Base-by-base conservation (phyloP, 2,113 vertebrate species). In the Ibidorhyncha struthersii region DNA sequence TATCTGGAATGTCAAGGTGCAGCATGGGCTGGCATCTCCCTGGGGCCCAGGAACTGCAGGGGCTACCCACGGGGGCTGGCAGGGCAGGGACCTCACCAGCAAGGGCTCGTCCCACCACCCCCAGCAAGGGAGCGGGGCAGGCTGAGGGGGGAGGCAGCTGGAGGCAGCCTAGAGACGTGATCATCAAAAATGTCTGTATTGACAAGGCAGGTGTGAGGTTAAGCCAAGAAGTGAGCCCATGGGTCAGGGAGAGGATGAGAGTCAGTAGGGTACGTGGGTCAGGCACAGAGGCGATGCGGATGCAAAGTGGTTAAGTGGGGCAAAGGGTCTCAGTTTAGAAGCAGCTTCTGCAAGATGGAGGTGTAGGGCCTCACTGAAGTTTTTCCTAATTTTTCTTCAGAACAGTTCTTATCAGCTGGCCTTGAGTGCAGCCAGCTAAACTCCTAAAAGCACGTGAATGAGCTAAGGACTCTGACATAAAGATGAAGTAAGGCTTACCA, bases 21-120 rank as follows among this genome's bases (percentile, higher is more conserved):
- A 21, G 26, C 12, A 14, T 14, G 12, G 26, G 27, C 49, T 25
- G 36, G 30, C 8, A 69, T 4, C 18, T 76, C 17, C 30, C n/a
- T 36, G 29, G 27, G 32, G n/a, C 10, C 16, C 40, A 50, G 23
- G 30, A 53, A 21, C 20, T 30, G 34, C 47, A 49, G 45, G 21
- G 0, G 3, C 20, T n/a, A 30, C 17, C 50, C n/a, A 9, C 0
- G 0, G 15, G 12, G 36, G 12, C 18, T 43, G 45, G 15, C 55
- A 80, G 59, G 26, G 12, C 18, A 65, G 26, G 14, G 12, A 6
- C 32, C 59, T 78, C 30, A 43, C 27, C 43, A 72, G 26, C 27
- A 72, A 72, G 22, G 22, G 6, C 27, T 80, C 19, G 13, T 26
- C 23, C 52, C 14, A 43, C 30, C 11, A 50, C 27, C 10, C 27